Conservation (phyloP, 1,140 invertebrate genomes). For the Sminthurinus signatus region DNA sequence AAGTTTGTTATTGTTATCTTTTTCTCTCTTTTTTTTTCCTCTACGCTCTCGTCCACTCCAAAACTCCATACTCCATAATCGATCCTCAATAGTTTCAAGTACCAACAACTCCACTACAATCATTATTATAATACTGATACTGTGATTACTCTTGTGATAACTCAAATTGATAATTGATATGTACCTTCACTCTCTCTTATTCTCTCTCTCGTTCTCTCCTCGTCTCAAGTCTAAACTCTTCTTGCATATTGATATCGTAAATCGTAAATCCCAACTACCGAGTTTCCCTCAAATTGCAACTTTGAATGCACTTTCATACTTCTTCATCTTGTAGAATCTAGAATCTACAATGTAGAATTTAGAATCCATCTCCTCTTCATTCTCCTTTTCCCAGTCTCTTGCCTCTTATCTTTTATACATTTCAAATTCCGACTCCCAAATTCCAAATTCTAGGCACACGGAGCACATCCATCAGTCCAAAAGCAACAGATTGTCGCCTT, state of each 20-base stretch:
- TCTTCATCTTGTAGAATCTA: too few relatives aligned
- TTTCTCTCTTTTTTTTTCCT: too few relatives aligned
- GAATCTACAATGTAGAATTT: too few relatives aligned
- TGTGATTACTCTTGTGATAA: conserved; percentile 22
- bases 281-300: background rate
- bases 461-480: conserved; percentile 8
- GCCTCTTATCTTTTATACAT: too few relatives aligned
- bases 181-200: too few relatives aligned
- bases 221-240: conserved; percentile 1
- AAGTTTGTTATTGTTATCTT: conserved; percentile 1
- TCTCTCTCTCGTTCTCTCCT: too few relatives aligned
- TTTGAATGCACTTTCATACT: too few relatives aligned
- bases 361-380: too few relatives aligned
- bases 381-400: too few relatives aligned
- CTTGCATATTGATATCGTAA: conserved; percentile 30
- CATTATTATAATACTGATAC: conserved; percentile 18
- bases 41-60: too few relatives aligned
- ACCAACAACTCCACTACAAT: conserved; percentile 7
- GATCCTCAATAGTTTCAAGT: conserved; percentile 13
- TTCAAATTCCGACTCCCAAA: conserved; percentile 25
- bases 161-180: conserved; percentile 29
- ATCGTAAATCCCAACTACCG: too few relatives aligned
- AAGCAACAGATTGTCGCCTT: conserved; percentile 22
- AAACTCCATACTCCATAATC: too few relatives aligned
- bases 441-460: conserved; percentile 6